phyloP scores from a whole-genome alignment of 2,888 invertebrate genomes.

The Tetropium fuscum region DNA sequence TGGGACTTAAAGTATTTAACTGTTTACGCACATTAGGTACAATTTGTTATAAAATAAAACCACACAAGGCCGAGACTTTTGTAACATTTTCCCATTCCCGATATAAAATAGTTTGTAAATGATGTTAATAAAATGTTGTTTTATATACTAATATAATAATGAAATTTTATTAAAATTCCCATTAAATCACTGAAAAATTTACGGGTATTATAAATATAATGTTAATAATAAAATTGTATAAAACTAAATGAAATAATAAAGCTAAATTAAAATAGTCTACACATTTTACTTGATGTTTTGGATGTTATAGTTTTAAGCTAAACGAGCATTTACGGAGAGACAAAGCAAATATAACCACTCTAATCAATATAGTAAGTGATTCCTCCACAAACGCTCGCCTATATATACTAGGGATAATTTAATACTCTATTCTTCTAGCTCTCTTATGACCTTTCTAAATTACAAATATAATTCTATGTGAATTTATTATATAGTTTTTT shows the following conservation, averaged over 20 bases:
- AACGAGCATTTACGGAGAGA: conserved; percentile 45
- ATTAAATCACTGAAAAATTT: conserved; percentile 60
- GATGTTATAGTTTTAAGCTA: conserved; percentile 46
- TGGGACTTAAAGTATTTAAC: conserved; percentile 56
- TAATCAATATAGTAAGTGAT: neutral
- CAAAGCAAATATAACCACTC: neutral
- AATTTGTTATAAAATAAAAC: conserved; percentile 49
- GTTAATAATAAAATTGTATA: conserved; percentile 61
- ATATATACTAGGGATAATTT: conserved; percentile 43
- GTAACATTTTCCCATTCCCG: conserved; percentile 63
- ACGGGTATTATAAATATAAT: conserved; percentile 65
- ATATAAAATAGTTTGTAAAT: conserved; percentile 65
- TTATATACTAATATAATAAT: conserved; percentile 65
- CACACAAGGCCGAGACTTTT: conserved; percentile 57
- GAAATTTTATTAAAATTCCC: conserved; percentile 64
- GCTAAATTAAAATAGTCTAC: conserved; percentile 50
- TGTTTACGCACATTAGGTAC: conserved; percentile 59
- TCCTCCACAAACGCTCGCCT: conserved; percentile 48
- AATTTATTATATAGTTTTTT: conserved; percentile 40
- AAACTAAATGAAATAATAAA: conserved; percentile 61
- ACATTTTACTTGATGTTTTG: conserved; percentile 52
- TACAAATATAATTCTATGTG: conserved; percentile 50
- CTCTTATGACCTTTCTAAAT: conserved; percentile 49
- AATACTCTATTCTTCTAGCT: conserved; percentile 49
- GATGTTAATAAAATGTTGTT: conserved; percentile 67